Evolutionary conservation across 37 sponge, comb jelly and placozoan genomes (phyloP).

Genomic region (Ianthella basta): DNA sequence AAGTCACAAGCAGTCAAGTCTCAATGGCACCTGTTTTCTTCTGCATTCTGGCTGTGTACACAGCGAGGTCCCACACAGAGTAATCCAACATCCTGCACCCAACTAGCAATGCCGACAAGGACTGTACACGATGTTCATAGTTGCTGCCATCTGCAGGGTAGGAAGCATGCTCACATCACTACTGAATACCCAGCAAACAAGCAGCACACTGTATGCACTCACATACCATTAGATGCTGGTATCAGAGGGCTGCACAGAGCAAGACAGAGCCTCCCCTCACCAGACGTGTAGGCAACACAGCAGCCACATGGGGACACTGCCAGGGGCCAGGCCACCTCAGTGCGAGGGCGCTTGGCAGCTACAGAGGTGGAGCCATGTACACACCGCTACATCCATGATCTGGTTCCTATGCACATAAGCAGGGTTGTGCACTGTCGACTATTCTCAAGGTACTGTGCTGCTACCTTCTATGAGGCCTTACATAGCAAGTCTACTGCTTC

Average conservation of each 20-base stretch:
- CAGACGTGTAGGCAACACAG: neutral
- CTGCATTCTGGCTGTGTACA: neutral
- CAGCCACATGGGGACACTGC: constrained; percentile 13
- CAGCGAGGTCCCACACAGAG: constrained; percentile 5
- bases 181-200: too few species aligned
- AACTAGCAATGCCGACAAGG: neutral
- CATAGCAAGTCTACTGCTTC: too few species aligned
- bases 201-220: too few species aligned
- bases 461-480: too few species aligned
- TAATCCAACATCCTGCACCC: neutral
- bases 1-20: too few species aligned
- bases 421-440: too few species aligned
- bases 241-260: too few species aligned
- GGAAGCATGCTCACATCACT: too few species aligned
- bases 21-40: neutral
- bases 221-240: too few species aligned
- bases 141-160: neutral
- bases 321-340: neutral
- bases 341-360: neutral
- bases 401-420: too few species aligned
- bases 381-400: too few species aligned
- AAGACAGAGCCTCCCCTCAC: neutral
- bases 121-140: neutral
- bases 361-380: neutral
- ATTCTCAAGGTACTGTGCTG: too few species aligned